These are phyloP conservation scores for Decapterus maruadsi DNA, from an alignment of 2,797 vertebrate genomes.

Conservation along the genomic window DNA sequence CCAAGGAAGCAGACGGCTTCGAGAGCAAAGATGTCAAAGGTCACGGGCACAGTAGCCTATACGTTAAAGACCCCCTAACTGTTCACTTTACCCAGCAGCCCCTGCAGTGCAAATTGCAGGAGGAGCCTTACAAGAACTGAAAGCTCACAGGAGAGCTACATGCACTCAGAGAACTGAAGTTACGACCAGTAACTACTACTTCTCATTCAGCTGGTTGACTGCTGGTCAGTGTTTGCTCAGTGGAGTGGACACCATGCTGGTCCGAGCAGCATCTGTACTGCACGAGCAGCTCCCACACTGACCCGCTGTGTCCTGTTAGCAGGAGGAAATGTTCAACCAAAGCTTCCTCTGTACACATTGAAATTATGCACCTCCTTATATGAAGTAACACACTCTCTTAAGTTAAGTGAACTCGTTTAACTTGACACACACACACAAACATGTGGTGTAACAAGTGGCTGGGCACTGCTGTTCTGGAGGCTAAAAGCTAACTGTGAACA, in stretches of 20 bases:
- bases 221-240: background rate
- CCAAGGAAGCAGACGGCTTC: too few relatives aligned
- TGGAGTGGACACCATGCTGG: background rate
- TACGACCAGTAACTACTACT: too few relatives aligned
- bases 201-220: background rate
- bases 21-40: too few relatives aligned
- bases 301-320: background rate
- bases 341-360: background rate
- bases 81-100: too few relatives aligned
- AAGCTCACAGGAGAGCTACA: too few relatives aligned
- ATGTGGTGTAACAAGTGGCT: background rate
- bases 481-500: slow-evolving; percentile 10
- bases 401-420: background rate
- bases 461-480: background rate
- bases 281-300: background rate
- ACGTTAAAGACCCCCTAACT: too few relatives aligned
- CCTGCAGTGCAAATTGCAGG: too few relatives aligned
- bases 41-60: too few relatives aligned
- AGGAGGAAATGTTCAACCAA: too few relatives aligned
- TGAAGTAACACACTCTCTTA: background rate
- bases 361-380: background rate
- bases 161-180: background rate
- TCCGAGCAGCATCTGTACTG: background rate
- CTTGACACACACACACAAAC: background rate
- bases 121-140: too few relatives aligned